phyloP scores from a whole-genome alignment of 2,113 vertebrate genomes.

The Syngnathoides biaculeatus region DNA sequence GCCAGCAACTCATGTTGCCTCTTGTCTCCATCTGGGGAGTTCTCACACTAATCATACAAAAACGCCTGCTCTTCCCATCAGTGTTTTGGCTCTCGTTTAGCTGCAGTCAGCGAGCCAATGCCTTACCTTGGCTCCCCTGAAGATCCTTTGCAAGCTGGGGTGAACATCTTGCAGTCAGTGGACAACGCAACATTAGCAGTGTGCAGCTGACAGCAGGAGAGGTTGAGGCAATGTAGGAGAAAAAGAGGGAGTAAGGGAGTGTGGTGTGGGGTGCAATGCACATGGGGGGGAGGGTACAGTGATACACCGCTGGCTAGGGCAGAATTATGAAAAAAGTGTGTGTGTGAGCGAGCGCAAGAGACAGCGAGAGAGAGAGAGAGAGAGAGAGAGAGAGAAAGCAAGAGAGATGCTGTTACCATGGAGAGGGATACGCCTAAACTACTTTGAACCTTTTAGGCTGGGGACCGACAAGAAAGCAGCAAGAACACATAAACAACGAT shows the following conservation, averaged over 20 bases:
- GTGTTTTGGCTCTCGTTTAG: slow-evolving; percentile 19
- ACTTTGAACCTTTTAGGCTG: slow-evolving; percentile 32
- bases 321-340: slow-evolving; percentile 50
- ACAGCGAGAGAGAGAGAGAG: slow-evolving; percentile 22
- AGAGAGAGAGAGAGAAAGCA: slow-evolving; percentile 38
- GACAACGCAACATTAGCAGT: slow-evolving; percentile 56
- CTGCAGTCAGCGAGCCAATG: slow-evolving; percentile 15
- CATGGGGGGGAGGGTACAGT: slow-evolving; percentile 53
- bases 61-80: slow-evolving; percentile 16
- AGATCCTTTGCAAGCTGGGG: slow-evolving; percentile 56
- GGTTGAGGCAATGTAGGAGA: slow-evolving; percentile 21
- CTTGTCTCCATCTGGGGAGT: slow-evolving; percentile 49
- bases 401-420: slow-evolving; percentile 63
- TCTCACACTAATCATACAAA: slow-evolving; percentile 37
- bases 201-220: slow-evolving; percentile 40
- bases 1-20: slow-evolving; percentile 30
- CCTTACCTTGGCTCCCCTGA: slow-evolving; percentile 61
- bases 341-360: slow-evolving; percentile 16
- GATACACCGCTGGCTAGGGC: slow-evolving; percentile 38
- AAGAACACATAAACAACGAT: slow-evolving; percentile 4
- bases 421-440: slow-evolving; percentile 55
- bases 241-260: slow-evolving; percentile 1
- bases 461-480: slow-evolving; percentile 10
- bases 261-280: slow-evolving; percentile 21
- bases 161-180: slow-evolving; percentile 59